Percentiles rank a stretch among this genome's conserved stretches.
Conservation (phyloP, 2,797 vertebrate genomes). For the Acanthurus leucopareius region DNA sequence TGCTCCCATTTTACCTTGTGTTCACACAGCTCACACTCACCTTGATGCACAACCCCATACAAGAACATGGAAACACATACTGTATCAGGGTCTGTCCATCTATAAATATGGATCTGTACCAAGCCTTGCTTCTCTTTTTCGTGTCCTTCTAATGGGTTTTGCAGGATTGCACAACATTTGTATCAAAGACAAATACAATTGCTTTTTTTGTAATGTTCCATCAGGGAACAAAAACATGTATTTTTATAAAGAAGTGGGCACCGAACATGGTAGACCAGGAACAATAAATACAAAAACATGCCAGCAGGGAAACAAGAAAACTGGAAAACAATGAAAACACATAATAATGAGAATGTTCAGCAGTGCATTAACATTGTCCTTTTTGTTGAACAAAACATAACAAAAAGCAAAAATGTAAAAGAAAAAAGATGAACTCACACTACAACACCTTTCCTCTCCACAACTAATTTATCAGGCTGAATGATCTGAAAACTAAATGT, state of each 20-base stretch:
- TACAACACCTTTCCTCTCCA: neutral
- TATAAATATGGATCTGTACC: conserved; percentile 5
- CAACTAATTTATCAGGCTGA: too few species aligned
- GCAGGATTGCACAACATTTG: neutral
- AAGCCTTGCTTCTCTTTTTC: neutral
- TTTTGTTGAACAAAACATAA: neutral
- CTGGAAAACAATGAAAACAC: neutral
- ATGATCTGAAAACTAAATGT: neutral
- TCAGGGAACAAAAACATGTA: neutral
- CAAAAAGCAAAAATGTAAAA: neutral
- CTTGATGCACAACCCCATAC: conserved; percentile 5
- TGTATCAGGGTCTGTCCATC: neutral
- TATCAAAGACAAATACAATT: neutral
- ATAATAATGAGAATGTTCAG: neutral
- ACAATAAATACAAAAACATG: neutral
- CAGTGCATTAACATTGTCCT: neutral
- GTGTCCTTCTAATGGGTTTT: neutral
- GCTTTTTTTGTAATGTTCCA: neutral
- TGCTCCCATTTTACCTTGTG: conserved; percentile 16
- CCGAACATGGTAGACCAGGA: neutral
- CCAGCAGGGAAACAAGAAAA: neutral
- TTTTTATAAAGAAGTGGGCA: neutral
- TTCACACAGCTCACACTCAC: conserved; percentile 2
- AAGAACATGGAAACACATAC: conserved; percentile 6
- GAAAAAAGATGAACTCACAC: too few species aligned